These are phyloP conservation scores for Apis laboriosa DNA, from an alignment of 1,140 invertebrate genomes.

Conservation along the genomic window DNA sequence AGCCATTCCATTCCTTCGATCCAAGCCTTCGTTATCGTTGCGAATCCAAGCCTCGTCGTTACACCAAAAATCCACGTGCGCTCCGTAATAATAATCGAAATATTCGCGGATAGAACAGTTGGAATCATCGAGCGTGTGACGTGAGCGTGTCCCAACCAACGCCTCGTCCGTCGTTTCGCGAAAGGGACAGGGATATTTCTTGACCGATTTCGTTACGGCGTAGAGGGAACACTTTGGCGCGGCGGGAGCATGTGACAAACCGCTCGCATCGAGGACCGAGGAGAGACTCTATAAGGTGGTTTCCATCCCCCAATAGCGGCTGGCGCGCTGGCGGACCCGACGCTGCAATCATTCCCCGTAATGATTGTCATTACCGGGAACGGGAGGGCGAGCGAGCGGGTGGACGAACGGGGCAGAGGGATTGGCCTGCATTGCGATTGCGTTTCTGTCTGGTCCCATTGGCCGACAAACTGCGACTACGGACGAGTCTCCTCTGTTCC, in stretches of 20 bases:
- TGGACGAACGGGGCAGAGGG: constrained; percentile 67
- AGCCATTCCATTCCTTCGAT: no score
- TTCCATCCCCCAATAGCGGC: constrained; percentile 76
- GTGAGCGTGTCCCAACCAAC: not conserved
- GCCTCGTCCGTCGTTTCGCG: not conserved
- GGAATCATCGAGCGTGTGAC: no score
- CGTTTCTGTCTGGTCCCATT: constrained; percentile 73
- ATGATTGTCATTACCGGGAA: constrained; percentile 79
- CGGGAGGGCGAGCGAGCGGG: constrained; percentile 69
- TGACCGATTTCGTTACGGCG: constrained; percentile 23
- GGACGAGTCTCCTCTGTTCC: constrained; percentile 60
- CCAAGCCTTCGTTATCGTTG: no score
- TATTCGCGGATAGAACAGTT: not conserved
- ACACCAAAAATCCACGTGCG: not conserved
- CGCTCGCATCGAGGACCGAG: constrained; percentile 75
- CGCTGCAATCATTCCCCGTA: constrained; percentile 78
- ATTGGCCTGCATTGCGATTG: constrained; percentile 74
- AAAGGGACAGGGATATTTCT: constrained; percentile 25
- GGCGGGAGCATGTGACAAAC: constrained; percentile 72
- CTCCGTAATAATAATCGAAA: no score
- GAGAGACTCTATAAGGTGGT: constrained; percentile 75
- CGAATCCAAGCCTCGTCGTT: no score
- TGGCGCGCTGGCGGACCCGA: constrained; percentile 69
- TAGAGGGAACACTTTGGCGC: constrained; percentile 56
- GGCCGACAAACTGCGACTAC: constrained; percentile 71